Evolutionary conservation across 2,113 vertebrate species (phyloP).

Genomic region (Stegastes partitus): DNA sequence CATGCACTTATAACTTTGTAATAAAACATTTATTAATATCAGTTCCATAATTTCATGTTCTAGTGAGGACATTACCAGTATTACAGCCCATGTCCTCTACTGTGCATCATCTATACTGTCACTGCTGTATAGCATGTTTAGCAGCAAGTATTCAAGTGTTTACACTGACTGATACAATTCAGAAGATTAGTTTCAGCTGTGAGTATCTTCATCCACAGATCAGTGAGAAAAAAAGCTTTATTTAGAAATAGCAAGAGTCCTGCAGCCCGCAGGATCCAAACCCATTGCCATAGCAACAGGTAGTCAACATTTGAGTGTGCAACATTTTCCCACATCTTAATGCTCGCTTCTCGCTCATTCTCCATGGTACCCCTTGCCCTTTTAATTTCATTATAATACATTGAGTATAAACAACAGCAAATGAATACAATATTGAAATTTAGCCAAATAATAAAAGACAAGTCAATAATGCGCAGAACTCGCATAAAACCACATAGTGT

Average conservation of each 20-base stretch:
- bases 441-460: conserved; percentile 52
- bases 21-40: not conserved
- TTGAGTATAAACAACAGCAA: conserved; percentile 57
- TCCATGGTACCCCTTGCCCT: conserved; percentile 66
- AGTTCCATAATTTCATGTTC: conserved; percentile 11
- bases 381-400: conserved; percentile 73
- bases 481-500: conserved; percentile 8
- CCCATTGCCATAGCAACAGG: conserved; percentile 85
- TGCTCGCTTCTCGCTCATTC: conserved; percentile 71
- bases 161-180: conserved; percentile 59
- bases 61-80: conserved; percentile 1
- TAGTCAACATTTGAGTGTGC: conserved; percentile 85
- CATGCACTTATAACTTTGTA: not conserved
- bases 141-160: conserved; percentile 42
- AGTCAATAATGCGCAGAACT: conserved; percentile 21
- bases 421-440: conserved; percentile 59
- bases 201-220: conserved; percentile 76
- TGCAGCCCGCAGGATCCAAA: conserved; percentile 81
- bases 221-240: conserved; percentile 84
- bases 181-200: conserved; percentile 71
- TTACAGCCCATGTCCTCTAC: conserved; percentile 12
- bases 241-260: conserved; percentile 86
- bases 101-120: conserved; percentile 39
- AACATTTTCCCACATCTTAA: conserved; percentile 80
- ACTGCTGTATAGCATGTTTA: conserved; percentile 55